These are phyloP conservation scores for Pterois miles DNA, from an alignment of 2,797 vertebrate species.

Conservation along the genomic window DNA sequence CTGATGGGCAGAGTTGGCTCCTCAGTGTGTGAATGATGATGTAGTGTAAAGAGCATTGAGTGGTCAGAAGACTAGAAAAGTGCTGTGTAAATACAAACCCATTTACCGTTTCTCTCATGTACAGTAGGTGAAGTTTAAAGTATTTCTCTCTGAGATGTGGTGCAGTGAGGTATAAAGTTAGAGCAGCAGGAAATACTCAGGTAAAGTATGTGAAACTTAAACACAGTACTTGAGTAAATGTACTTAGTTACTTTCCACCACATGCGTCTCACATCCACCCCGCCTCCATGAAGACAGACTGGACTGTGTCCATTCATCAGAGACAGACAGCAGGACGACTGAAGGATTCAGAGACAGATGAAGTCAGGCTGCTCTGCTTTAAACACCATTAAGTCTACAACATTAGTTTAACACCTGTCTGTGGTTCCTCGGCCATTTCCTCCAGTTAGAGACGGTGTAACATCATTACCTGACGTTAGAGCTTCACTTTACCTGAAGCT, in stretches of 20 bases:
- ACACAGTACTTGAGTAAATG: background rate
- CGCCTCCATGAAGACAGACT: background rate
- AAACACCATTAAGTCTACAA: constrained; percentile 57
- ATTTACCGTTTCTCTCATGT: too few species aligned
- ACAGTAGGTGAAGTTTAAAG: too few species aligned
- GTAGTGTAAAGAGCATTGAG: too few species aligned
- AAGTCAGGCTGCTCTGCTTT: constrained; percentile 5
- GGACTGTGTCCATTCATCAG: constrained; percentile 3
- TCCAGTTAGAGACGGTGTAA: constrained; percentile 25
- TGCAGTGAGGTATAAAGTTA: too few species aligned
- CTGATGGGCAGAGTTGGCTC: too few species aligned
- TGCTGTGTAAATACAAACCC: too few species aligned
- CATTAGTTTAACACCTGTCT: constrained; percentile 49
- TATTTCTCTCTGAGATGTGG: too few species aligned
- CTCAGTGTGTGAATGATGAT: too few species aligned
- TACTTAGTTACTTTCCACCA: background rate
- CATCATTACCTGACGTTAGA: constrained; percentile 8
- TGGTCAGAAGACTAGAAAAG: too few species aligned
- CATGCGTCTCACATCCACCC: constrained; percentile 2
- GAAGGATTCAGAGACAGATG: background rate
- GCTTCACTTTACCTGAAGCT: constrained; percentile 28
- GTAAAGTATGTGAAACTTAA: background rate
- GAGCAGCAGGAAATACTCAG: too few species aligned
- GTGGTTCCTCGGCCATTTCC: constrained; percentile 39
- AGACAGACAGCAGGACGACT: constrained; percentile 3